Evolutionary conservation across 2,888 invertebrate species (phyloP).

Genomic region (Malachius bipustulatus): DNA sequence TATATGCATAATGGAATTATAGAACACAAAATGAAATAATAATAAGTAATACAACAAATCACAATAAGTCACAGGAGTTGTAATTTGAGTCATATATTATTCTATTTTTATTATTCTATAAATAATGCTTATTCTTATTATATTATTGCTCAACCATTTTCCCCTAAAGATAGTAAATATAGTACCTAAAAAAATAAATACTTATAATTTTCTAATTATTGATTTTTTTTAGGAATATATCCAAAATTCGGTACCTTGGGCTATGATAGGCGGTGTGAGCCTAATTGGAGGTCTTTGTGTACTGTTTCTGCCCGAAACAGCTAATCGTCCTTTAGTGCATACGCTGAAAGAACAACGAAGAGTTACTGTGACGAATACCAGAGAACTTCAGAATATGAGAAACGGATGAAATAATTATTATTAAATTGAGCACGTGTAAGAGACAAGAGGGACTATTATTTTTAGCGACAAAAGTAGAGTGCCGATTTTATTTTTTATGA

Average conservation of each 20-base stretch:
- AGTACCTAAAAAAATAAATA: not conserved
- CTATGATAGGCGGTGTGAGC: conserved; percentile 55
- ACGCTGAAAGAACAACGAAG: conserved; percentile 27
- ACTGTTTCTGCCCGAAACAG: conserved; percentile 65
- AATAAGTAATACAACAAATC: too few relatives aligned
- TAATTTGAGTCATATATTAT: too few relatives aligned
- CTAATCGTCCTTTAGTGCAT: conserved; percentile 40
- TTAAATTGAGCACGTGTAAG: too few relatives aligned
- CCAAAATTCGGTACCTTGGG: conserved; percentile 57
- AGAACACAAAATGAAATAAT: conserved; percentile 4
- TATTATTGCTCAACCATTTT: not conserved
- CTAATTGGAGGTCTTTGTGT: conserved; percentile 60
- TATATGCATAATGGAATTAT: conserved; percentile 13
- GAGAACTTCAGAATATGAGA: too few relatives aligned
- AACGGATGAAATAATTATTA: too few relatives aligned
- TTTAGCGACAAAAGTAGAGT: too few relatives aligned
- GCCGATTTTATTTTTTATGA: too few relatives aligned
- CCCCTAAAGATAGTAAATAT: not conserved
- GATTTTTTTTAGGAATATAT: conserved; percentile 45
- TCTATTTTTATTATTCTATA: too few relatives aligned
- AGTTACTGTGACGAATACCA: too few relatives aligned
- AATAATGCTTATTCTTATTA: too few relatives aligned
- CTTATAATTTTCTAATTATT: not conserved
- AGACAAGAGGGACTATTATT: too few relatives aligned
- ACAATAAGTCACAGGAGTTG: too few relatives aligned